Evolutionary conservation across 1,140 invertebrate genomes (phyloP).

Genomic region (Drosophila mayri): DNA sequence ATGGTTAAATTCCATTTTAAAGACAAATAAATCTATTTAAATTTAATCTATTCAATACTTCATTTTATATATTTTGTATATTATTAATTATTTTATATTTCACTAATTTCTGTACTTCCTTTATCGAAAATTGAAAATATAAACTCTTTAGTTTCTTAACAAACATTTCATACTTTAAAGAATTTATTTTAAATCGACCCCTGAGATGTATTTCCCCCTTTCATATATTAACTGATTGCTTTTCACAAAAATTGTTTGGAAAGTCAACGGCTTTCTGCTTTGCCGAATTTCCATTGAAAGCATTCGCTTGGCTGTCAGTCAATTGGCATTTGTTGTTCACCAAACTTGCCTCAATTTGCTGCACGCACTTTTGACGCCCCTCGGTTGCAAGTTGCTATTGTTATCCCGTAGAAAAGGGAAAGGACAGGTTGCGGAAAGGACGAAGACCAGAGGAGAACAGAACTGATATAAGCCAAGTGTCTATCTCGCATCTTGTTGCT

Average conservation of each 20-base stretch:
- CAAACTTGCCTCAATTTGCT: conserved; percentile 50
- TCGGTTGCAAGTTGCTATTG: conserved; percentile 29
- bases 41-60: no score
- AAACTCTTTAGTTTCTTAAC: no score
- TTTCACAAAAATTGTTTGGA: conserved; percentile 11
- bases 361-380: conserved; percentile 58
- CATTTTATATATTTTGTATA: no score
- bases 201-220: no score
- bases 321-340: conserved; percentile 60
- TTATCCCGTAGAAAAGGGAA: background rate
- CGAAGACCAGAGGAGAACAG: conserved; percentile 15
- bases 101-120: no score
- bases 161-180: no score
- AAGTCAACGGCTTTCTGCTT: conserved; percentile 13
- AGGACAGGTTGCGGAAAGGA: background rate
- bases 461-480: conserved; percentile 71
- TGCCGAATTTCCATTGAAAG: conserved; percentile 22
- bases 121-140: no score
- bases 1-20: background rate
- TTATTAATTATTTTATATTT: no score
- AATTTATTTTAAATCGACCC: no score
- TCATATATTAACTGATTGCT: background rate
- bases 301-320: conserved; percentile 50
- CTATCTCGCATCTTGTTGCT: conserved; percentile 78
- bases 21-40: background rate